phyloP scores from a whole-genome alignment of 2,888 invertebrate species.

The Cataglyphis rosenhaueri region DNA sequence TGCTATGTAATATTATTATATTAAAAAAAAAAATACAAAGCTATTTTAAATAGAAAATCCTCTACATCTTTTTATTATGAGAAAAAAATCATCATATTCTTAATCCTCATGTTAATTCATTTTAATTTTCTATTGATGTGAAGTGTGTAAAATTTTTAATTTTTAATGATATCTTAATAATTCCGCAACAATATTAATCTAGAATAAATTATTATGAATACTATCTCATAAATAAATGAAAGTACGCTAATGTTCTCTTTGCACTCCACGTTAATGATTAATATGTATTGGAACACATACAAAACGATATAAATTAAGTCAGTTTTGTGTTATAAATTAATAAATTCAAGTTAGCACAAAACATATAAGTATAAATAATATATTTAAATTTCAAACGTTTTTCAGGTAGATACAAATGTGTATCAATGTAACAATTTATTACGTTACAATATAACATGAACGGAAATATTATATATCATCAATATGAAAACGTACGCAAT shows the following conservation, averaged over 20 bases:
- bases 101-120: not conserved
- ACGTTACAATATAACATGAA: too few species aligned
- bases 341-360: not conserved
- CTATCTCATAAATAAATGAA: not conserved
- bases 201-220: not conserved
- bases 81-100: not conserved
- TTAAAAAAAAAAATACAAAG: not conserved
- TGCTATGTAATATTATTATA: not conserved
- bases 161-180: not conserved
- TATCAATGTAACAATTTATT: too few species aligned
- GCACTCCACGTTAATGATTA: not conserved
- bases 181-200: not conserved
- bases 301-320: not conserved
- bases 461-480: too few species aligned
- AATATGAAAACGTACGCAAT: too few species aligned
- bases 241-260: not conserved
- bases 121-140: not conserved
- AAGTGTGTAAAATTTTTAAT: not conserved
- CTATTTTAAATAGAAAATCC: not conserved
- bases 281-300: not conserved
- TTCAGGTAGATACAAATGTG: too few species aligned
- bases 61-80: not conserved
- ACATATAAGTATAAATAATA: not conserved
- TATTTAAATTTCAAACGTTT: too few species aligned
- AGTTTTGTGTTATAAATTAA: not conserved